phyloP scores from a whole-genome alignment of 2,113 vertebrate species.

The Eretmochelys imbricata region DNA sequence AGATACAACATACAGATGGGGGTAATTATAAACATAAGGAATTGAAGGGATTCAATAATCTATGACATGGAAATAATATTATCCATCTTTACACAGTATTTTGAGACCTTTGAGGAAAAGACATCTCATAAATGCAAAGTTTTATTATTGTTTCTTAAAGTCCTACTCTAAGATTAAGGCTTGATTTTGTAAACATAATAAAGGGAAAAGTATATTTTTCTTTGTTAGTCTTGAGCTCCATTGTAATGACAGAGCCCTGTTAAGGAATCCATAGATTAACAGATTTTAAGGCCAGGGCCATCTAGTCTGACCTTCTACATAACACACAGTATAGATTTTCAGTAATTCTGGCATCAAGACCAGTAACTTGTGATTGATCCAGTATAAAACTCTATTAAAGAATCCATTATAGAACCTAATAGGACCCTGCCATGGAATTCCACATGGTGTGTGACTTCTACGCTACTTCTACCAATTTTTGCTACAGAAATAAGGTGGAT shows the following conservation, averaged over 20 bases:
- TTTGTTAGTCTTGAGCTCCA: too few species aligned
- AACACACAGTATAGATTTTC: too few species aligned
- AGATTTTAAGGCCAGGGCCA: too few species aligned
- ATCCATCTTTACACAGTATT: background rate
- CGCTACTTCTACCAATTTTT: background rate
- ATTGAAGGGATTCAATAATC: background rate
- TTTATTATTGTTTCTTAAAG: background rate
- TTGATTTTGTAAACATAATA: background rate
- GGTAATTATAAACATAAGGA: background rate
- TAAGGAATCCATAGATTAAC: too few species aligned
- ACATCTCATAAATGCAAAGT: background rate
- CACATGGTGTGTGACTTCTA: background rate
- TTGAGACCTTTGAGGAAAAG: background rate
- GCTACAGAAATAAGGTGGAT: background rate
- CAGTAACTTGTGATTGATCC: background rate
- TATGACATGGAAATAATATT: background rate
- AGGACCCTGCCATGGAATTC: background rate
- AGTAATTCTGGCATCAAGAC: background rate
- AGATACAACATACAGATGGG: background rate
- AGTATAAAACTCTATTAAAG: background rate
- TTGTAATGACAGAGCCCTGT: too few species aligned
- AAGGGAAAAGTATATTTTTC: too few species aligned
- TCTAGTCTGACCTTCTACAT: too few species aligned
- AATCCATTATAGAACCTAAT: background rate
- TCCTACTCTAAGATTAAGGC: background rate